Conservation (phyloP, 2,113 vertebrate genomes). For the Oreochromis tanganicae region DNA sequence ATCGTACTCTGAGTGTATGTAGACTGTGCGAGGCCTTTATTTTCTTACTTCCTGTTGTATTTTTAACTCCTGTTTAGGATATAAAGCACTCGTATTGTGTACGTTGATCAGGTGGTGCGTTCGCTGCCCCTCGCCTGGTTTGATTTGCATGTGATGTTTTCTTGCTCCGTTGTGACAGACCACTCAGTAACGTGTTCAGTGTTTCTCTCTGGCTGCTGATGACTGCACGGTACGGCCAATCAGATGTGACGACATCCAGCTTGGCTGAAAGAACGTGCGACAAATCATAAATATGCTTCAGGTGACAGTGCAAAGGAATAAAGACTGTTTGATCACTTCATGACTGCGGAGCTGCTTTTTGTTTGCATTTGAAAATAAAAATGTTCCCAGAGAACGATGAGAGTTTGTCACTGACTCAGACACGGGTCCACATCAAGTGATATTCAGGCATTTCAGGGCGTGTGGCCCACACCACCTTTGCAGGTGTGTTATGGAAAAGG, state of each 20-base stretch:
- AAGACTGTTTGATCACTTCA: constrained; percentile 36
- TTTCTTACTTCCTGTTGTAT: constrained; percentile 79
- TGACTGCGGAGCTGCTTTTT: background rate
- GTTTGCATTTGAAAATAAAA: background rate
- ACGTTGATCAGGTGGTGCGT: constrained; percentile 42
- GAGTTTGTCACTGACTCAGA: background rate
- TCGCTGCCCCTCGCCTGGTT: constrained; percentile 19
- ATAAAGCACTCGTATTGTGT: constrained; percentile 45
- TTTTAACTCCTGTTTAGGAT: constrained; percentile 65
- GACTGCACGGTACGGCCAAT: background rate
- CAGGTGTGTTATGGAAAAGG: background rate
- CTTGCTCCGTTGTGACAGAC: background rate
- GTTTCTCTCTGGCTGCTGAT: constrained; percentile 25
- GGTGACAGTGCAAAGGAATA: constrained; percentile 44
- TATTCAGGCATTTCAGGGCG: background rate
- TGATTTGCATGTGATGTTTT: constrained; percentile 70
- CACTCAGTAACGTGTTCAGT: background rate
- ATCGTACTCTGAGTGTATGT: constrained; percentile 84
- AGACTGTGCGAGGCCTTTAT: constrained; percentile 82
- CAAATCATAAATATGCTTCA: constrained; percentile 13
- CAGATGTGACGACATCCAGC: background rate
- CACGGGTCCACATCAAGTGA: rapidly evolving
- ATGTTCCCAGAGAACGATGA: background rate
- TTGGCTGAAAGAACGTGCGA: background rate
- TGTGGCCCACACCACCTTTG: background rate